phyloP scores from a whole-genome alignment of 1,140 invertebrate species.

The Anoplophora glabripennis region DNA sequence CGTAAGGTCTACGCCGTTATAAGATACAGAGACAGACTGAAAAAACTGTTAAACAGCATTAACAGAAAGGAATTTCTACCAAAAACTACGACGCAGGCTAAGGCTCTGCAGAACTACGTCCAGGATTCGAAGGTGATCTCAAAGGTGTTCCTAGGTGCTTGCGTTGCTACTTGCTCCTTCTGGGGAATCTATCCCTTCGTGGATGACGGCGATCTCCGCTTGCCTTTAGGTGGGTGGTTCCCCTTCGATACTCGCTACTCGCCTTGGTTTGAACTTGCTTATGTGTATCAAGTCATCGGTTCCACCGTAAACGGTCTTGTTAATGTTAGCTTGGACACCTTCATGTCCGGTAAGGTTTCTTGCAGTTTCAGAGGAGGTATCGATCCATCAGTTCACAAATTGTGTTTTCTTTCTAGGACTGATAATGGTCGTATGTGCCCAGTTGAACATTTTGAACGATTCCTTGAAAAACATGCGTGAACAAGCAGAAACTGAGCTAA shows the following conservation, averaged over 20 bases:
- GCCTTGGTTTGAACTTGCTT: conserved; percentile 31
- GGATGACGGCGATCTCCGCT: conserved; percentile 17
- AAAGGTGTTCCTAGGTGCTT: conserved; percentile 2
- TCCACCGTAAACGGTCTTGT: conserved; percentile 11
- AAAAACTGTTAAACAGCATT: conserved; percentile 2
- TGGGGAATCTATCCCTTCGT: conserved; percentile 31
- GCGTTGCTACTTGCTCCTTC: conserved; percentile 7
- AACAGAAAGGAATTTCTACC: conserved; percentile 20
- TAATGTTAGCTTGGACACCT: conserved; percentile 23
- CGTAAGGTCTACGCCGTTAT: conserved; percentile 10
- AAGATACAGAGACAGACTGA: conserved; percentile 3
- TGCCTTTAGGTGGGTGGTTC: conserved; percentile 39
- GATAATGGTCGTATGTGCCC: conserved; percentile 19
- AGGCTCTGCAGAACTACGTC: conserved; percentile 9
- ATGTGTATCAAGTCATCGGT: conserved; percentile 21
- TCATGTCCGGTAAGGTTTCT: conserved; percentile 10
- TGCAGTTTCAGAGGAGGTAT: neutral
- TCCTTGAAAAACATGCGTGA: conserved; percentile 15
- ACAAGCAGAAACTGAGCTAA: neutral
- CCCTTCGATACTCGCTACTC: conserved; percentile 30
- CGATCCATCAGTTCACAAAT: neutral
- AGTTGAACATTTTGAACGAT: conserved; percentile 19
- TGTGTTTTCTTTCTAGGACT: conserved; percentile 4
- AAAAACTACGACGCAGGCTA: conserved; percentile 5
- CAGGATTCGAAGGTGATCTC: conserved; percentile 16